A percentile compares a stretch with the other conserved stretches of the same genome.
Conservation (phyloP, 2,113 vertebrate species). For the Coracopsis vasa region DNA sequence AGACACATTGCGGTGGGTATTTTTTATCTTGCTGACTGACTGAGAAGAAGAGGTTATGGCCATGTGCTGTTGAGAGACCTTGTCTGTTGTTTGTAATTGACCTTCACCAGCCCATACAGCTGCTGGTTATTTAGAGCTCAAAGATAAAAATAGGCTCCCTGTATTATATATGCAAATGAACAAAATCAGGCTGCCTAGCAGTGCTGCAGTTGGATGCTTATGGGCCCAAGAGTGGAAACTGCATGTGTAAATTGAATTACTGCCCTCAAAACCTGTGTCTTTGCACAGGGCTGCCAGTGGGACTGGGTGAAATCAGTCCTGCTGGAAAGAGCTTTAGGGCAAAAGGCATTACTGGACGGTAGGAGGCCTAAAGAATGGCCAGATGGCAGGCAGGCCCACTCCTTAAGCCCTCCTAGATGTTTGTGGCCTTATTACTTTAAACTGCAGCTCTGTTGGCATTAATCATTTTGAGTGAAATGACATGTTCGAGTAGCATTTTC, state of each 20-base stretch:
- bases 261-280: not conserved
- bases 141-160: not conserved
- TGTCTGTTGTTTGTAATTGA: not conserved
- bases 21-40: not conserved
- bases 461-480: not conserved
- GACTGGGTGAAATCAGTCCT: not conserved
- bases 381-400: not conserved
- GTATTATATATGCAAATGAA: not conserved
- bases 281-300: not conserved
- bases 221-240: not conserved
- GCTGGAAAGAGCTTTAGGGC: not conserved
- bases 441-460: not conserved
- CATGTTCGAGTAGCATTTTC: not conserved
- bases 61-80: not conserved
- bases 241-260: not conserved
- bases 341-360: not conserved
- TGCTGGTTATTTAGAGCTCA: not conserved
- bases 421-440: not conserved
- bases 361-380: not conserved
- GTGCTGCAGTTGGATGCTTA: not conserved
- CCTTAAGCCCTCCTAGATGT: not conserved
- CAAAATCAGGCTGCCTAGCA: not conserved
- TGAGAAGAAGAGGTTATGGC: not conserved
- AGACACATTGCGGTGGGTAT: fast-evolving
- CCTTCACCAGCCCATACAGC: not conserved